Evolutionary conservation across 2,113 vertebrate species (phyloP).

Genomic region (Petrocephalus zakoni): DNA sequence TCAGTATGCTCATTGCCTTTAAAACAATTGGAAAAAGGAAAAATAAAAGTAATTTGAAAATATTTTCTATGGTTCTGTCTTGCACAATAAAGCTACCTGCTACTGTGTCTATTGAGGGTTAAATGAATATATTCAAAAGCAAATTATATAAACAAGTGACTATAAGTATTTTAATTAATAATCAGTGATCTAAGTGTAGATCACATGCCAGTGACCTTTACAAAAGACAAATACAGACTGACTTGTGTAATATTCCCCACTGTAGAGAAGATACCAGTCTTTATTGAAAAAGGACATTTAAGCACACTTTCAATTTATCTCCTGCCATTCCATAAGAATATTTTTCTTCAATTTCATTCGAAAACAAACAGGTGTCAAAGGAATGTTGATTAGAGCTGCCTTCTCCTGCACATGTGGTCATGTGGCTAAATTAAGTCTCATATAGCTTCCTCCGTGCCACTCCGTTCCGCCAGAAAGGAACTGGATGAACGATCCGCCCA

Average conservation of each 20-base stretch:
- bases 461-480: neutral
- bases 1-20: too few relatives aligned
- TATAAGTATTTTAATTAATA: neutral
- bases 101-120: neutral
- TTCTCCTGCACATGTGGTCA: neutral
- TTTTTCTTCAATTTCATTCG: neutral
- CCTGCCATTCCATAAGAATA: neutral
- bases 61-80: neutral
- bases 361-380: neutral
- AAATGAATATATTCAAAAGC: neutral
- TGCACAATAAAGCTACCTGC: neutral
- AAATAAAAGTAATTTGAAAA: too few relatives aligned
- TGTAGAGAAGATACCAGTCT: neutral
- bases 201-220: neutral
- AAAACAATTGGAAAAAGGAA: too few relatives aligned
- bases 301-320: neutral
- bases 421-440: neutral
- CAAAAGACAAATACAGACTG: neutral
- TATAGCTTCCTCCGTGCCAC: neutral
- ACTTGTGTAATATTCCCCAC: neutral
- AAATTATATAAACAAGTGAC: neutral
- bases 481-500: neutral
- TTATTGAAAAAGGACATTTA: neutral
- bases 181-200: neutral
- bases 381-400: neutral